Conservation (phyloP, 2,888 invertebrate species). For the Shargacucullia verbasci region DNA sequence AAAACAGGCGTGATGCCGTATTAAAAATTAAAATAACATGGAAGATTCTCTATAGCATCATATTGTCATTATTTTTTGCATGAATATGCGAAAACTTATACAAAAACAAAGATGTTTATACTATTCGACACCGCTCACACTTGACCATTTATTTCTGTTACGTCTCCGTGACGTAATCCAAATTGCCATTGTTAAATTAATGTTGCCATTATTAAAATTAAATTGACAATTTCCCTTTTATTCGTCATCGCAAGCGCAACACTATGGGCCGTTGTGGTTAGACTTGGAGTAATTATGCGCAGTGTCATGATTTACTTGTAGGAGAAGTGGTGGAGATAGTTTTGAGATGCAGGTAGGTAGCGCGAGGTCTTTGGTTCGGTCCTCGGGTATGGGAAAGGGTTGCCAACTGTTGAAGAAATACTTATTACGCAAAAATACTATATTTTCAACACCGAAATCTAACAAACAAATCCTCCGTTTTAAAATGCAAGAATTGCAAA, state of each 20-base stretch:
- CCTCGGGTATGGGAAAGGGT: no score
- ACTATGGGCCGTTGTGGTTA: slow-evolving; percentile 1
- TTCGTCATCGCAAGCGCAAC: slow-evolving; percentile 8
- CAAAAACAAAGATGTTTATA: neutral
- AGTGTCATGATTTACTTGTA: slow-evolving; percentile 1
- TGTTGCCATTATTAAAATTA: slow-evolving; percentile 27
- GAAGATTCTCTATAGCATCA: no score
- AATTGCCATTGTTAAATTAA: slow-evolving; percentile 32
- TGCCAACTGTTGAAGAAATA: no score
- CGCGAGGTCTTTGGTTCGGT: no score
- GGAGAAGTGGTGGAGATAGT: neutral
- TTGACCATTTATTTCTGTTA: slow-evolving; percentile 8
- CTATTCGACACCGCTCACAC: neutral
- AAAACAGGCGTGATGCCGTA: no score
- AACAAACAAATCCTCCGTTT: no score
- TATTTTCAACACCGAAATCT: no score
- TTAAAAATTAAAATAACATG: no score
- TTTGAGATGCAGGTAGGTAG: no score
- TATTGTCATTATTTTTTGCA: no score
- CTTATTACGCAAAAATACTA: no score
- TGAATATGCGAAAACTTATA: neutral
- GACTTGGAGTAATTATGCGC: neutral
- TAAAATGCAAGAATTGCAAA: no score
- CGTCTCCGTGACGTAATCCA: slow-evolving; percentile 19
- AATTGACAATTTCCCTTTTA: slow-evolving; percentile 37